Evolutionary conservation across 2,888 invertebrate species (phyloP), one percentile per base, ranked within the genome.

Genomic region (Atethmia centrago): DNA sequence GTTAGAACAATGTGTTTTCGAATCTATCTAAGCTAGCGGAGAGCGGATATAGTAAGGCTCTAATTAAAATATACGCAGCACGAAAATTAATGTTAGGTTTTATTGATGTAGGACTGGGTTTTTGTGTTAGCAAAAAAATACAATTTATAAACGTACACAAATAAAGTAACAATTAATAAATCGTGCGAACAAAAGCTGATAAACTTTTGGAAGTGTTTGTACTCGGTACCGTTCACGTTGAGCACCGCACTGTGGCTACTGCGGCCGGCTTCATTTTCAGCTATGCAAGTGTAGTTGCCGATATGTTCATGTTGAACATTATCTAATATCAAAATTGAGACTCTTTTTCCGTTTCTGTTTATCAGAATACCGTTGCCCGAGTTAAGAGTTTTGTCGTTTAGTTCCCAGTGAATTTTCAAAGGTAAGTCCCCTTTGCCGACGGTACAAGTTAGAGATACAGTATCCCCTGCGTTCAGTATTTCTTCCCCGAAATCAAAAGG

Each of bases 401-500:
- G 96, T 69, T 97, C 97, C 98, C 98, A 98, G 77, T 97, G 96
- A 84, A 98, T 97, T 90, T 97, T 97, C 82, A 97, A 93, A 45
- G 97, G 97, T 78, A 97, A 93, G 91, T 98, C 98, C 47, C 98
- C 98, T 93, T 98, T 98, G 61, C 97, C 97, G 77, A 98, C 97
- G 68, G 97, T 97, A 91, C 98, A 98, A 53, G 97, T 97, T 14
- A 97, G 94, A 61, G 97, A 97, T 21, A 97, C 97, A 62, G 97
- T 97, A 90, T 98, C 98, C 76, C 98, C 98, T 79, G 98, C 97
- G 89, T 98, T 98, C 59, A 97, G 95, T 79, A 97, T 96, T 82
- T 97, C 97, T 87, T 98, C 98, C 73, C 98, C 98, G 91, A 98
- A 98, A 90, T 97, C 97, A 90, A 98, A 98, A 65, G 98, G 97